Percentiles rank a stretch among this genome's conserved stretches.
phyloP scores from a whole-genome alignment of 1,140 invertebrate genomes.

The Holcopasites calliopsidis region DNA sequence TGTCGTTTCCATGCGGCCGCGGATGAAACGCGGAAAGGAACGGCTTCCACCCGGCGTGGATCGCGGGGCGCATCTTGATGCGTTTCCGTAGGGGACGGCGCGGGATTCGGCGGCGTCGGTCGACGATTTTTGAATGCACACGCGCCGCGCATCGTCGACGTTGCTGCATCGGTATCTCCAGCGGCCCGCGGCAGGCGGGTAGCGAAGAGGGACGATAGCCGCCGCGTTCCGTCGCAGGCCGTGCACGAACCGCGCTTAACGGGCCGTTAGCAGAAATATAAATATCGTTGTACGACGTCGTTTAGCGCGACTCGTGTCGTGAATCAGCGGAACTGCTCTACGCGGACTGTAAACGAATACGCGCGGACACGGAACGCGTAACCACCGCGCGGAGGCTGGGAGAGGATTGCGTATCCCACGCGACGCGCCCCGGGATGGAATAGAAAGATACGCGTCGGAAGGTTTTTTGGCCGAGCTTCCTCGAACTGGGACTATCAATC shows the following conservation, averaged over 20 bases:
- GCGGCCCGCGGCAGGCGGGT: too few relatives aligned
- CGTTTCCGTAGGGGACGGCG: conserved; percentile 2
- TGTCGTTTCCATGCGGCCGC: conserved; percentile 38
- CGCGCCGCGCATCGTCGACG: too few relatives aligned
- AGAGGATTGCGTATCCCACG: too few relatives aligned
- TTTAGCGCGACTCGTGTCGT: conserved; percentile 45
- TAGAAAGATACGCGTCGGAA: too few relatives aligned
- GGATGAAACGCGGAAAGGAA: conserved; percentile 28
- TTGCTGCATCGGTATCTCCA: conserved; percentile 23
- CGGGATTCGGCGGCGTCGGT: too few relatives aligned
- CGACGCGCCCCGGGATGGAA: too few relatives aligned
- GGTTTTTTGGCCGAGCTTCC: background rate
- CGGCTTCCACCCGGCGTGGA: background rate
- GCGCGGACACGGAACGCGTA: conserved; percentile 15
- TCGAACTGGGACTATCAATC: too few relatives aligned
- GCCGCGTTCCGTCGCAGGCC: conserved; percentile 1
- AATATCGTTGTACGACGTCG: conserved; percentile 49
- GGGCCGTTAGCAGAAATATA: conserved; percentile 43
- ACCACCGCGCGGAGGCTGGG: background rate
- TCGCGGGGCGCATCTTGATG: conserved; percentile 51
- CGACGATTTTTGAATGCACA: conserved; percentile 16
- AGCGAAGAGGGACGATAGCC: background rate
- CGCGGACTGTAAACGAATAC: conserved; percentile 39
- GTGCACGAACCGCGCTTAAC: conserved; percentile 13
- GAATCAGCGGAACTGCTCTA: conserved; percentile 39